phyloP scores from a whole-genome alignment of 2,888 invertebrate species.

The Nymphalis polychloros region DNA sequence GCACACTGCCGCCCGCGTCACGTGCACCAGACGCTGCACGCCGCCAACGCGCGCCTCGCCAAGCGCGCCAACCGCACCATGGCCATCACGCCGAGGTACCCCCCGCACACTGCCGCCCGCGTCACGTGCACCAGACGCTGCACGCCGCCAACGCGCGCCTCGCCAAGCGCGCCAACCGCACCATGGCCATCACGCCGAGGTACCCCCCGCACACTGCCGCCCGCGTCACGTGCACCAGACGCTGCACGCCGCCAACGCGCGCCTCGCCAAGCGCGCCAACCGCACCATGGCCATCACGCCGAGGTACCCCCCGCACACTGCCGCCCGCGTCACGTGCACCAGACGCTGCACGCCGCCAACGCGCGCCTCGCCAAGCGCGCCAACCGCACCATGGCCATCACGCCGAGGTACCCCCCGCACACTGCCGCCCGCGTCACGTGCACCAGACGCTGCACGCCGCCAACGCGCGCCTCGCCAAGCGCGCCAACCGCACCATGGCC shows the following conservation, averaged over 20 bases:
- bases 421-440: background rate
- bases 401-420: background rate
- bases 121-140: constrained; percentile 9
- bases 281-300: constrained; percentile 3
- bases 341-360: constrained; percentile 1
- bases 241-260: constrained; percentile 2
- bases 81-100: constrained; percentile 1
- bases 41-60: constrained; percentile 1
- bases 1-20: no score
- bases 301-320: background rate
- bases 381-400: constrained; percentile 3
- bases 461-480: constrained; percentile 2
- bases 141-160: constrained; percentile 9
- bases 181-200: constrained; percentile 9
- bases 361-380: constrained; percentile 2
- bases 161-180: constrained; percentile 10
- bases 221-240: constrained; percentile 4
- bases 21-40: constrained; percentile 72
- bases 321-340: background rate
- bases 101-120: background rate
- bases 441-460: constrained; percentile 1
- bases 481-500: constrained; percentile 3
- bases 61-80: constrained; percentile 7
- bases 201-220: background rate
- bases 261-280: background rate